These are phyloP conservation scores for Pteronura brasiliensis DNA, from an alignment of 2,113 vertebrate species.

Conservation along the genomic window DNA sequence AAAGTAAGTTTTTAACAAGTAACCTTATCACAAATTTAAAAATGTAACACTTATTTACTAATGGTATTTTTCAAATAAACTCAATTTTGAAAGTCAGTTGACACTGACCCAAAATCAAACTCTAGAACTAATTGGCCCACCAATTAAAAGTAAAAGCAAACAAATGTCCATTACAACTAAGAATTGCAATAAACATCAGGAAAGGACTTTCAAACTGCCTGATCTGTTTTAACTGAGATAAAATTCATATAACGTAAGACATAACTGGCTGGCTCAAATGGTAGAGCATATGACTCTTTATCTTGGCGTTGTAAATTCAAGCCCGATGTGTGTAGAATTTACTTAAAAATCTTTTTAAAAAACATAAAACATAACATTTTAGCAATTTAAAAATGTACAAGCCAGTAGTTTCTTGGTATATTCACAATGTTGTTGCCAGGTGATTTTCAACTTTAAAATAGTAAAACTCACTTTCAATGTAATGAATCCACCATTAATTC, in stretches of 20 bases:
- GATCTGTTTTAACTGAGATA: background rate
- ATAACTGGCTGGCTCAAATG: background rate
- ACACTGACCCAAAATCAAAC: background rate
- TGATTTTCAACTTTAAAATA: constrained; percentile 15
- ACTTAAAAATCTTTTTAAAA: background rate
- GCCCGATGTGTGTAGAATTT: background rate
- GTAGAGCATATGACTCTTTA: background rate
- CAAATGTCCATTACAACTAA: background rate
- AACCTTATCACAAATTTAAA: background rate
- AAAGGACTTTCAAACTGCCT: background rate
- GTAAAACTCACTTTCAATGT: constrained; percentile 15
- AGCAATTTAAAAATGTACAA: background rate
- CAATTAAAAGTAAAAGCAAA: background rate
- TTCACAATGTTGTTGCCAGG: background rate
- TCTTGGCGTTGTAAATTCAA: background rate
- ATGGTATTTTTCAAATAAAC: constrained; percentile 7
- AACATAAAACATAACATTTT: background rate
- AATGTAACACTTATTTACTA: background rate
- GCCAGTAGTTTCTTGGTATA: background rate
- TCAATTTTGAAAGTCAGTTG: background rate
- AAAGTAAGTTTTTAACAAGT: background rate
- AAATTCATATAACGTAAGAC: constrained; percentile 1
- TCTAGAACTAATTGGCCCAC: background rate
- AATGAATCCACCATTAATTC: background rate
- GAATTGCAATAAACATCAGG: constrained; percentile 14